phyloP scores from a whole-genome alignment of 1,140 invertebrate genomes.

The Marisa cornuarietis region DNA sequence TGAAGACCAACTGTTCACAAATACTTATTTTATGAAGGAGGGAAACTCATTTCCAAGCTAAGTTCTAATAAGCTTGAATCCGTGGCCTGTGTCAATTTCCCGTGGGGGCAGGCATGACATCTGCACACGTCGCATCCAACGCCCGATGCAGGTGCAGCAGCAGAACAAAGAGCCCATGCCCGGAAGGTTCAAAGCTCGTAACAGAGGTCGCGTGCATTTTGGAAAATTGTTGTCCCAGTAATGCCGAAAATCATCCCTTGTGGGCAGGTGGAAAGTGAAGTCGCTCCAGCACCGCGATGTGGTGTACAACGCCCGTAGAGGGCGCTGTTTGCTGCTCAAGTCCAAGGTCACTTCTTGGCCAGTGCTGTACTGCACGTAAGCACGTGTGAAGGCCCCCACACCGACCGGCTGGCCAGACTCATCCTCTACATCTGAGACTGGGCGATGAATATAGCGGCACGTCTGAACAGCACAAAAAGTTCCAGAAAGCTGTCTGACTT shows the following conservation, averaged over 20 bases:
- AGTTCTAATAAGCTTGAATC: slow-evolving; percentile 59
- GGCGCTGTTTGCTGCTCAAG: slow-evolving; percentile 46
- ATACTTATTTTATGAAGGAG: no score
- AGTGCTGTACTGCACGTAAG: slow-evolving; percentile 57
- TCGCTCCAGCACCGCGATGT: slow-evolving; percentile 58
- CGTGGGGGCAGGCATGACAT: slow-evolving; percentile 61
- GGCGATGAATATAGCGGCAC: slow-evolving; percentile 37
- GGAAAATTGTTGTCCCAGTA: slow-evolving; percentile 62
- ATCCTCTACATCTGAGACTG: slow-evolving; percentile 23
- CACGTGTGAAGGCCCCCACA: slow-evolving; percentile 59
- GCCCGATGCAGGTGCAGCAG: slow-evolving; percentile 50
- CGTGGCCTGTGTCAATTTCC: slow-evolving; percentile 64
- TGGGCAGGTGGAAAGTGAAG: slow-evolving; percentile 61
- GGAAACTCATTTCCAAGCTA: slow-evolving; percentile 20
- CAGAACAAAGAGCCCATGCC: slow-evolving; percentile 45
- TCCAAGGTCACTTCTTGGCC: slow-evolving; percentile 43
- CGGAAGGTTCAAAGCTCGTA: slow-evolving; percentile 53
- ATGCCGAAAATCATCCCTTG: slow-evolving; percentile 51
- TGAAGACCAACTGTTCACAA: no score
- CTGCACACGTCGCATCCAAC: slow-evolving; percentile 57
- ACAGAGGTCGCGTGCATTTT: slow-evolving; percentile 50
- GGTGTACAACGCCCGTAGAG: slow-evolving; percentile 44
- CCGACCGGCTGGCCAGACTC: slow-evolving; percentile 34
- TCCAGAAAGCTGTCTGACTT: slow-evolving; percentile 31
- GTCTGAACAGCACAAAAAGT: slow-evolving; percentile 59